A percentile compares a stretch with the other conserved stretches of the same genome.
These are phyloP conservation scores for Neosalanx taihuensis DNA, from an alignment of 2,797 vertebrate genomes.

Conservation along the genomic window DNA sequence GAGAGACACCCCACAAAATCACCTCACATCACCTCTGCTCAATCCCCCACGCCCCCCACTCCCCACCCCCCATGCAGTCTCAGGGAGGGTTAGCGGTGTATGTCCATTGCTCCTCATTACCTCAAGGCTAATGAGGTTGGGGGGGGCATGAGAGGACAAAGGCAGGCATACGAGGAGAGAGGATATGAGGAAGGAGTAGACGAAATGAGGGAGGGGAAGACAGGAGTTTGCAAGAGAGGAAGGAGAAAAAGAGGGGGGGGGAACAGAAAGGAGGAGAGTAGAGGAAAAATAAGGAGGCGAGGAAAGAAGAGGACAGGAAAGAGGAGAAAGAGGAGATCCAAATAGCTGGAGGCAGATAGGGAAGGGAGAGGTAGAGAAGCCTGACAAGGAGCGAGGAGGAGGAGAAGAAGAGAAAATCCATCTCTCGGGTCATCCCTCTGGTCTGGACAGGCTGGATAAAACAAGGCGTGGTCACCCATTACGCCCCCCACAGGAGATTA, in stretches of 20 bases:
- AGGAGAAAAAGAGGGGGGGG: not conserved
- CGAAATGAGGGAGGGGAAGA: too few relatives aligned
- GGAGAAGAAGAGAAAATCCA: slow-evolving; percentile 63
- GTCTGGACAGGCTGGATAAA: slow-evolving; percentile 62
- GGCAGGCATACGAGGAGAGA: slow-evolving; percentile 31
- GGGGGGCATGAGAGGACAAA: slow-evolving; percentile 48
- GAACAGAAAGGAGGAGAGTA: not conserved
- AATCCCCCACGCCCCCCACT: slow-evolving; percentile 41
- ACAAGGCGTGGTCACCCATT: slow-evolving; percentile 73
- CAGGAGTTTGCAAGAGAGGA: slow-evolving; percentile 13
- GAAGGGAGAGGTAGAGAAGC: not conserved
- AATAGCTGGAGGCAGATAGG: not conserved
- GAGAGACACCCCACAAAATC: slow-evolving; percentile 23
- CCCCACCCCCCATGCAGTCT: slow-evolving; percentile 59
- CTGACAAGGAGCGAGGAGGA: not conserved
- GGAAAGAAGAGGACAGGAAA: not conserved
- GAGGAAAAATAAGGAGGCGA: not conserved
- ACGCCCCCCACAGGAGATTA: slow-evolving; percentile 69
- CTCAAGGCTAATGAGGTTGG: slow-evolving; percentile 52
- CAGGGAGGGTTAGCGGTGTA: slow-evolving; percentile 59
- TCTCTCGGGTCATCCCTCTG: slow-evolving; percentile 73
- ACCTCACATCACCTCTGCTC: slow-evolving; percentile 53
- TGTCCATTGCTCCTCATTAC: slow-evolving; percentile 76
- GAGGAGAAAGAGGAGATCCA: not conserved
- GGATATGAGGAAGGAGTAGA: too few relatives aligned